phyloP scores from a whole-genome alignment of 2,797 vertebrate genomes.

The Schizopygopsis malacanthus region DNA sequence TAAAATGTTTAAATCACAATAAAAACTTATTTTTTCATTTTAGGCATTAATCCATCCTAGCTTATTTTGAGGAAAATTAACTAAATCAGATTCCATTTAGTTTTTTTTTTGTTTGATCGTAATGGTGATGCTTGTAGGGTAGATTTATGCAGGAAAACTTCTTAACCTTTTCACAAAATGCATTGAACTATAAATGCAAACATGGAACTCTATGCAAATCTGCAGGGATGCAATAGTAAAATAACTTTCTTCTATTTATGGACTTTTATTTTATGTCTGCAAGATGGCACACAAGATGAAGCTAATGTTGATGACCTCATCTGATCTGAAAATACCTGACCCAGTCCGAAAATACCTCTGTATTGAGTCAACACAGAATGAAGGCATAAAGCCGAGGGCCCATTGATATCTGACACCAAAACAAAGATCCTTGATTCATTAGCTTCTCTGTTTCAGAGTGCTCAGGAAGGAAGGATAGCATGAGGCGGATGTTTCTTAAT shows the following conservation, averaged over 20 bases:
- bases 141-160: neutral
- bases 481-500: slow-evolving; percentile 35
- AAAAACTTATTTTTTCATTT: neutral
- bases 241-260: neutral
- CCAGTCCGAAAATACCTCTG: slow-evolving; percentile 15
- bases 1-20: too few relatives aligned
- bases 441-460: slow-evolving; percentile 32
- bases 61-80: neutral
- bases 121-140: neutral
- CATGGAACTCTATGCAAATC: neutral
- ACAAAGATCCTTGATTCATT: slow-evolving; percentile 34
- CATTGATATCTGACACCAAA: slow-evolving; percentile 13
- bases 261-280: neutral
- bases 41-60: neutral
- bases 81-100: neutral
- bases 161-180: neutral
- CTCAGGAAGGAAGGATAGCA: slow-evolving; percentile 29
- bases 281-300: neutral
- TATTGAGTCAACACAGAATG: neutral
- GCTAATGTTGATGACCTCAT: neutral
- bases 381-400: neutral
- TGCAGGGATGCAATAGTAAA: slow-evolving; percentile 7
- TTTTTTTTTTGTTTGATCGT: neutral
- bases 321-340: slow-evolving; percentile 30
- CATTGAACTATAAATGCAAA: neutral